Base-by-base conservation (phyloP, 64 coral and sea anemone genomes). In the Montipora efflorescens region DNA sequence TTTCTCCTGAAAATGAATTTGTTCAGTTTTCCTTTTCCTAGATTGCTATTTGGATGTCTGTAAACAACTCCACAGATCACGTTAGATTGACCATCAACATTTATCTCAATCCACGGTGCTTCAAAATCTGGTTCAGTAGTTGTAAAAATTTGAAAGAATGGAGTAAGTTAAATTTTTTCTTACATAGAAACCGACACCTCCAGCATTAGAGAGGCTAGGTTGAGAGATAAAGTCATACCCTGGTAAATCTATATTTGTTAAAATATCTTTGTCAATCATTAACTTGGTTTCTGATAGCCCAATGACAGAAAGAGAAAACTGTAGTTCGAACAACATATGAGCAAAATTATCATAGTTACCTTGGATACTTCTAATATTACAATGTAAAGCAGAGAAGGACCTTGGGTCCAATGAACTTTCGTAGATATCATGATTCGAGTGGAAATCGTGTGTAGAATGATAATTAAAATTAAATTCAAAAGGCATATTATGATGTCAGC, bases 261-360 rank as follows among this genome's bases (percentile, higher is more conserved):
- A 10, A 9, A 8, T 16, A 28, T 88, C 83, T 5, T 76, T 25
- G 53, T 81, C 47, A 78, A 4, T 78, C 76, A 15, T 92, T 18
- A 92, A 19, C 61, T 82, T 92, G 28, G 87, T 96, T 90, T 96
- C 95, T 21, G 95, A 83, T 13, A 96, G 44, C 19, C 90, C 90
- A 59, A 90, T 93, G 15, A 96, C 22, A 51, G 83, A 62, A 89
- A 92, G 84, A 74, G 50, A 47, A 88, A 73, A 68, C 52, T 93
- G 76, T 23, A 93, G 58, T 86, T 96, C 78, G 53, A 64, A 20
- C n/a, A 93, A 12, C 9, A 93, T 73, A 4, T 71, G 47, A 62
- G 16, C 36, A 14, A 95, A 80, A 15, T 59, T 67, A 76, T 83
- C 90, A 68, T 48, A 82, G 64, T 95, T 95, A 5, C 23, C 75